Conservation (phyloP, 2,888 invertebrate species). For the Brassicogethes aeneus region DNA sequence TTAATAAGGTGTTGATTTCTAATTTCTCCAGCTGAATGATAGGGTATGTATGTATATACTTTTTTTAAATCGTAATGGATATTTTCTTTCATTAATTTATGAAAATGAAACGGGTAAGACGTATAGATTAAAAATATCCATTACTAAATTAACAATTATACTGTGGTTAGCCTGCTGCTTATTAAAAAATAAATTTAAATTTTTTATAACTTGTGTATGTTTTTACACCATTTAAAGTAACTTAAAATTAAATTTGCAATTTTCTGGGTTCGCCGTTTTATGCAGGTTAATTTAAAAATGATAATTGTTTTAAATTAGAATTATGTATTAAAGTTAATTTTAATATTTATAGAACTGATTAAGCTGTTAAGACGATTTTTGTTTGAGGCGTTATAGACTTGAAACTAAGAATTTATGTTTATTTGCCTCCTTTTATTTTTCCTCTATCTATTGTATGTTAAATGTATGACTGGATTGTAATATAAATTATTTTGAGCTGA, state of each 20-base stretch:
- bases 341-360: not conserved
- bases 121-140: not conserved
- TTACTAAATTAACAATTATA: not conserved
- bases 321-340: not conserved
- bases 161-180: too few relatives aligned
- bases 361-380: not conserved
- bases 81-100: not conserved
- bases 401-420: not conserved
- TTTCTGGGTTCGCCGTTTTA: too few relatives aligned
- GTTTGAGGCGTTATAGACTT: not conserved
- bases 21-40: not conserved
- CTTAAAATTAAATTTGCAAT: too few relatives aligned
- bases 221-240: too few relatives aligned
- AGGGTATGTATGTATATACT: not conserved
- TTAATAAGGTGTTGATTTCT: not conserved
- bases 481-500: not conserved
- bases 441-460: not conserved
- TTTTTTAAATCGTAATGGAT: not conserved
- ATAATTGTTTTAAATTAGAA: too few relatives aligned
- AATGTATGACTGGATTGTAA: not conserved
- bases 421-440: not conserved
- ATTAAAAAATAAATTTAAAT: too few relatives aligned
- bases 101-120: not conserved
- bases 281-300: too few relatives aligned
- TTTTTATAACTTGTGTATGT: too few relatives aligned